A percentile compares a stretch with the other conserved stretches of the same genome.
phyloP scores from a whole-genome alignment of 2,797 vertebrate genomes.

The Erpetoichthys calabaricus region DNA sequence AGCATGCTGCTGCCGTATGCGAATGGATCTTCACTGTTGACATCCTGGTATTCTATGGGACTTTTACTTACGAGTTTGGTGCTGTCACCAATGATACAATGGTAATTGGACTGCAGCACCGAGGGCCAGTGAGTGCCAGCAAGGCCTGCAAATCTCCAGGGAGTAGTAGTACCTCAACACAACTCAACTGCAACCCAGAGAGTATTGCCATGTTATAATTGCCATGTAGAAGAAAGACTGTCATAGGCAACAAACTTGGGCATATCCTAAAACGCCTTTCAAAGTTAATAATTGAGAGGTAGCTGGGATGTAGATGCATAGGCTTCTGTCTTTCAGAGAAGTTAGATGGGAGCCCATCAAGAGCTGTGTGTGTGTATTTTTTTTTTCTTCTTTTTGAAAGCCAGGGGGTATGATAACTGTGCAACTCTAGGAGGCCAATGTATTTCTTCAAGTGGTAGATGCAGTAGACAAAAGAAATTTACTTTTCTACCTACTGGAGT shows the following conservation, averaged over 20 bases:
- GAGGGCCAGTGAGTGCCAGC: conserved; percentile 33
- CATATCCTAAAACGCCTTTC: too few species aligned
- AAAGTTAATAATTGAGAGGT: too few species aligned
- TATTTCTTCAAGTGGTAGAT: too few species aligned
- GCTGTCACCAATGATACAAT: conserved; percentile 82
- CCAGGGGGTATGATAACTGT: too few species aligned
- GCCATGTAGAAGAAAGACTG: too few species aligned
- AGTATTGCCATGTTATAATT: conserved; percentile 73
- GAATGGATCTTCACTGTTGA: conserved; percentile 94
- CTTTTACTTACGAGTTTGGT: conserved; percentile 92
- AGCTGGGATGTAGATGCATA: too few species aligned
- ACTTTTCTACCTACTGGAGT: too few species aligned
- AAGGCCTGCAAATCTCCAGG: conserved; percentile 75
- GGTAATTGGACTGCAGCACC: conserved; percentile 65
- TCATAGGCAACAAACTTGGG: too few species aligned
- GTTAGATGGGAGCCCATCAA: conserved; percentile 3
- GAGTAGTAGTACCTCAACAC: conserved; percentile 69
- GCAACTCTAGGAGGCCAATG: too few species aligned
- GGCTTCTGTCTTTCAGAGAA: too few species aligned
- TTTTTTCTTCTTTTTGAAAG: conserved; percentile 4
- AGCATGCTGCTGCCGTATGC: conserved; percentile 83
- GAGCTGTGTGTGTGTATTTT: conserved; percentile 4
- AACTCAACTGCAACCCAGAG: conserved; percentile 75
- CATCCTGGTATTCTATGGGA: conserved; percentile 89
- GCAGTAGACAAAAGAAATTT: too few species aligned